Evolutionary conservation across 1,140 invertebrate genomes (phyloP), one percentile per base, ranked within the genome.

Genomic region (Megathymus violae): DNA sequence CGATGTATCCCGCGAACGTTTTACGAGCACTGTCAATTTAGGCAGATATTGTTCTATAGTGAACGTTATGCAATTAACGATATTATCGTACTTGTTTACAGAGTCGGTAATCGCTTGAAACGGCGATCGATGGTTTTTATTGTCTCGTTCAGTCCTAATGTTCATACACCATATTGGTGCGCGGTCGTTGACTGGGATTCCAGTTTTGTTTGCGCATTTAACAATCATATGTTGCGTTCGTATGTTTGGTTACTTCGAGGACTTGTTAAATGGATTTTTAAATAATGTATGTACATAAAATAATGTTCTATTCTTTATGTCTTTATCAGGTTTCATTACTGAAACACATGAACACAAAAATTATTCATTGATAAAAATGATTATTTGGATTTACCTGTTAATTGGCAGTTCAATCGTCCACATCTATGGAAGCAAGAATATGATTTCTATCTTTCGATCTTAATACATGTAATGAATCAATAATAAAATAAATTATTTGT

Each of bases 11-110:
- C 47, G 22, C 54, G 46, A 38, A 61, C 51, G 41, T 54, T 69
- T 69, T 65, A 69, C 47, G 62, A 65, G 17, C 58, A 25, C 40
- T 34, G 59, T 50, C 62, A 58, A 62, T 44, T 52, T 50, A n/a
- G 38, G 27, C 36, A 19, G 27, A n/a, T n/a, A n/a, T n/a, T n/a
- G n/a, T n/a, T n/a, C n/a, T n/a, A n/a, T n/a, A n/a, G n/a, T n/a
- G 27, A 9, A 34, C 36, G 41, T 19, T 22, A 14, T 25, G 46
- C 22, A 52, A 63, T 34, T 38, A 25, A 52, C 17, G 22, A 62
- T 34, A 41, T 19, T 66, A 43, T 51, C n/a, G n/a, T 46, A 16
- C 40, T 3, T 40, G 17, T 4, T 36, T 7, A 17, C 41, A 62
- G 15, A 34, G 67, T 27, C 41, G 38, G 46, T 46, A 43, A 61